Evolutionary conservation across 2,113 vertebrate genomes (phyloP), one percentile per base, ranked within the genome.

Genomic region (Pangasianodon hypophthalmus): DNA sequence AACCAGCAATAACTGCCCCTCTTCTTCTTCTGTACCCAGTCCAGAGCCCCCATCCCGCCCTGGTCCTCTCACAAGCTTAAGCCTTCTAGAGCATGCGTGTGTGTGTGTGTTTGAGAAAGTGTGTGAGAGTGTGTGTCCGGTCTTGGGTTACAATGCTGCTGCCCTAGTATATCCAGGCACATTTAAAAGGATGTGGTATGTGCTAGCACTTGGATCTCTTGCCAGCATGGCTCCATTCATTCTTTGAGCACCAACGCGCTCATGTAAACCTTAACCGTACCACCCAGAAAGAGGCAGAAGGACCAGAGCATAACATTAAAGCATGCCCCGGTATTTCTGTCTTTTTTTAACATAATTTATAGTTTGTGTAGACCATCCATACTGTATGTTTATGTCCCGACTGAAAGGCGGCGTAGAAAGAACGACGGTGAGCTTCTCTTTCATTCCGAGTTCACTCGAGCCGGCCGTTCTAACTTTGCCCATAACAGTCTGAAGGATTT

Each of bases 131-230:
- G 88, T 86, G 84, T 79, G 91, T 92, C 82, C 56, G 87, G 95
- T 93, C 79, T 96, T 95, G 84, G 91, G 94, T 95, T 96, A 94
- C 95, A 87, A 26, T 52, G 19, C 85, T 86, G 48, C 85, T 85
- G 93, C 91, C 91, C 89, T 92, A 92, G 94, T 90, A 92, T 93
- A 92, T 94, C 93, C 92, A 92, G 90, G 91, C 90, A 0, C 90
- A 87, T 92, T 94, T 94, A 91, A 90, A 93, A 92, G 92, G 92
- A 94, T 93, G 92, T 93, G 94, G 90, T 92, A 93, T 94, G 92
- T 91, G 91, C 91, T 93, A 92, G 92, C 90, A 88, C 92, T 92
- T 93, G 91, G 89, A 87, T 88, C 83, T 85, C 84, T 2, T 91
- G 79, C 88, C 90, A 91, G 71, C 92, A 90, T 87, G 88, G 89